phyloP scores from a whole-genome alignment of 2,888 invertebrate species.

The Sinodicranocentrus sp. region DNA sequence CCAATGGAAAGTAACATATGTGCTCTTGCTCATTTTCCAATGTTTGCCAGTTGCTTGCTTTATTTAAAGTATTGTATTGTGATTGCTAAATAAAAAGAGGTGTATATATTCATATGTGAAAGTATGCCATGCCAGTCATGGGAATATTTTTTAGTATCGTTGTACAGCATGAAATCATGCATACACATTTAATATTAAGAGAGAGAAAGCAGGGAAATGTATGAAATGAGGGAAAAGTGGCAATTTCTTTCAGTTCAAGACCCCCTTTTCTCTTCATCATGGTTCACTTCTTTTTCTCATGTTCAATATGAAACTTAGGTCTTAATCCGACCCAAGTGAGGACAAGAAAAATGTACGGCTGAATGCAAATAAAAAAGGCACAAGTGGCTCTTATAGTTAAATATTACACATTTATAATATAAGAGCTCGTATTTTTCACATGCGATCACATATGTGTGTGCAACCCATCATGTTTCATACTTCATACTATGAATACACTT shows the following conservation, averaged over 20 bases:
- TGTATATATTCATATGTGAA: no score
- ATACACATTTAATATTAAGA: conserved; percentile 48
- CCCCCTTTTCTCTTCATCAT: conserved; percentile 18
- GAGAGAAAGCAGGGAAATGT: conserved; percentile 12
- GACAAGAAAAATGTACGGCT: background rate
- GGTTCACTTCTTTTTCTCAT: conserved; percentile 40
- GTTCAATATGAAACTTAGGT: conserved; percentile 20
- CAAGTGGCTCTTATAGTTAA: conserved; percentile 22
- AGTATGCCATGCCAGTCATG: no score
- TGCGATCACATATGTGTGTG: conserved; percentile 1
- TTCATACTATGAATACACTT: background rate
- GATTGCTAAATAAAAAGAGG: no score
- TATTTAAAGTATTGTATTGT: background rate
- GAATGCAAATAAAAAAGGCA: background rate
- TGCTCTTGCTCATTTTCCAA: background rate
- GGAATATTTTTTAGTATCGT: background rate
- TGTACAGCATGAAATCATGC: conserved; percentile 33
- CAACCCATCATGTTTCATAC: no score
- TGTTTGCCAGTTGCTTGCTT: conserved; percentile 1
- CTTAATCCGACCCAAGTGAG: conserved; percentile 29
- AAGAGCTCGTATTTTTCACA: conserved; percentile 16
- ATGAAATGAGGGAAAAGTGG: conserved; percentile 39
- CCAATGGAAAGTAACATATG: no score
- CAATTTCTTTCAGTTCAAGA: conserved; percentile 43
- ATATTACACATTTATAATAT: conserved; percentile 37